phyloP scores from a whole-genome alignment of 2,797 vertebrate genomes.

The Bovichtus variegatus region DNA sequence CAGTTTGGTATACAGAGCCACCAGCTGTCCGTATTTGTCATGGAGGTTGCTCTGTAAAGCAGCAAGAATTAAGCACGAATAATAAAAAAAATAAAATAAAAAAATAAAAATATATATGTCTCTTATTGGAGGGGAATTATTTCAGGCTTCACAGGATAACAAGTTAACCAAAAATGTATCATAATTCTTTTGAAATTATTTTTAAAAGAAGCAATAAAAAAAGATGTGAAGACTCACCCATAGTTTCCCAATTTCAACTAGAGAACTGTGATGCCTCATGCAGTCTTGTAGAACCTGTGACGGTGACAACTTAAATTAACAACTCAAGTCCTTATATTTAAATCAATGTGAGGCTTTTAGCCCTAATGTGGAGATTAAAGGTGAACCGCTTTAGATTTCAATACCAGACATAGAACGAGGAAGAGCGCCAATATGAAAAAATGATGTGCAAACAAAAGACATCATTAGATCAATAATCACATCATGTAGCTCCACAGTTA shows the following conservation, averaged over 20 bases:
- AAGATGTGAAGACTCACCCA: slow-evolving; percentile 88
- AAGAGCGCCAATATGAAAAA: background rate
- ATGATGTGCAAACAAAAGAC: background rate
- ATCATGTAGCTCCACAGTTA: background rate
- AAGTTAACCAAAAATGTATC: too few species aligned
- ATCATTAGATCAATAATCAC: background rate
- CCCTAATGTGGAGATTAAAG: background rate
- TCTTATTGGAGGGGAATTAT: background rate
- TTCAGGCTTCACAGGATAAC: background rate
- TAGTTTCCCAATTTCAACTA: slow-evolving; percentile 90
- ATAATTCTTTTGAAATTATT: background rate
- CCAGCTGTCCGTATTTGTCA: slow-evolving; percentile 93
- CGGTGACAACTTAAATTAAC: slow-evolving; percentile 12
- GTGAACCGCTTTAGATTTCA: background rate
- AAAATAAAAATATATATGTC: too few species aligned
- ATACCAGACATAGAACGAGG: background rate
- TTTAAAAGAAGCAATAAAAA: background rate
- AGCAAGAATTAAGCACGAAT: slow-evolving; percentile 15
- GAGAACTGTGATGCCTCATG: slow-evolving; percentile 92
- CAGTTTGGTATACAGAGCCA: slow-evolving; percentile 89
- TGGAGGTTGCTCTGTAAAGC: slow-evolving; percentile 89
- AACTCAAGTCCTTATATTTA: background rate
- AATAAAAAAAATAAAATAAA: too few species aligned
- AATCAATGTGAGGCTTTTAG: background rate
- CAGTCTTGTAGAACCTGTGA: slow-evolving; percentile 97